phyloP scores from a whole-genome alignment of 2,888 invertebrate genomes.

The Rhagonycha lutea region DNA sequence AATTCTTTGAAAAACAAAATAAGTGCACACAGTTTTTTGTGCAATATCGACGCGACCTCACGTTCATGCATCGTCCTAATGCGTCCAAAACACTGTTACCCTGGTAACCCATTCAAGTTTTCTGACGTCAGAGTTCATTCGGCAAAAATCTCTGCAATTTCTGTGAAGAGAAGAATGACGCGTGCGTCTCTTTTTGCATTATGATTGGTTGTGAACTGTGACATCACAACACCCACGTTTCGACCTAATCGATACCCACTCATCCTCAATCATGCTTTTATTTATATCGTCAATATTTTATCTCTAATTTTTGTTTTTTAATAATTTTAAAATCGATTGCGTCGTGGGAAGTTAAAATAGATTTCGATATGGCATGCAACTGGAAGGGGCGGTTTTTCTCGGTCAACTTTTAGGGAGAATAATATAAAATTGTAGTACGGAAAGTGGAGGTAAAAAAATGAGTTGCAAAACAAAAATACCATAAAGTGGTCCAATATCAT shows the following conservation, averaged over 20 bases:
- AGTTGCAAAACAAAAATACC: slow-evolving; percentile 3
- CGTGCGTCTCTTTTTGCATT: slow-evolving; percentile 32
- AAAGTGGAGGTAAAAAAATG: neutral
- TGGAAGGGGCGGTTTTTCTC: neutral
- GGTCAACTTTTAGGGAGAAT: neutral
- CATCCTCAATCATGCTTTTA: slow-evolving; percentile 36
- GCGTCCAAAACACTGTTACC: slow-evolving; percentile 41
- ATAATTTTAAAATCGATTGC: neutral
- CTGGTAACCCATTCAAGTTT: slow-evolving; percentile 47
- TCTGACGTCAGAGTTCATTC: slow-evolving; percentile 47
- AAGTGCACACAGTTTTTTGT: slow-evolving; percentile 21
- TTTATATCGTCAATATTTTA: slow-evolving; percentile 16
- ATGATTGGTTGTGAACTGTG: slow-evolving; percentile 38
- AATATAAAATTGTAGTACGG: neutral
- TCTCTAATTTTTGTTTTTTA: neutral
- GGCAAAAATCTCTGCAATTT: slow-evolving; percentile 44
- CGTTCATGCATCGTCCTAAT: slow-evolving; percentile 33
- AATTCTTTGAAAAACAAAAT: neutral
- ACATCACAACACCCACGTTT: slow-evolving; percentile 45
- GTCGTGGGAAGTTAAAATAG: neutral
- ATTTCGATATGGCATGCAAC: neutral
- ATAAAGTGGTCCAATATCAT: slow-evolving; percentile 30
- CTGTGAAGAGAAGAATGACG: slow-evolving; percentile 42
- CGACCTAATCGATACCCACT: slow-evolving; percentile 36
- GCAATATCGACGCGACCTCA: slow-evolving; percentile 25